Evolutionary conservation across 2,797 vertebrate species (phyloP), one percentile per base, ranked within the genome.

Genomic region (Bradypus variegatus): DNA sequence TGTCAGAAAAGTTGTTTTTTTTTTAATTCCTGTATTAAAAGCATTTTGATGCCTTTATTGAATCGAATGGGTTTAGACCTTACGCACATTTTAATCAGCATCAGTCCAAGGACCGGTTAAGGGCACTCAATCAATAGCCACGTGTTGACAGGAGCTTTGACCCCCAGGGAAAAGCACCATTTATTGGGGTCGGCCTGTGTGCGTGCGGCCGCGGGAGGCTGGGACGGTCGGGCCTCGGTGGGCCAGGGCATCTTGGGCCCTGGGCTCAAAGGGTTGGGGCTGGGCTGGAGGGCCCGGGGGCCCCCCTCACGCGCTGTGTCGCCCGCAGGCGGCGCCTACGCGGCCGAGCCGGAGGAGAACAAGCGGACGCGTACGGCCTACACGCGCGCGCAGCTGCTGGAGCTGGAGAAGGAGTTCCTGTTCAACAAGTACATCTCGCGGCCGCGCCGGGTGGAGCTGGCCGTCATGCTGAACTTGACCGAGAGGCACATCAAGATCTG

Each of bases 401-500:
- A 99, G 96, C 97, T 99, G 78, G 99, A 99, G 97, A 99, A 99
- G 96, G 99, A 99, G 95, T 99, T 99, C 94, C 98, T 99, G 5
- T 99, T 99, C 96, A 99, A 99, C 97, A 98, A 99, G 79, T 99
- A 99, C 97, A 99, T 99, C 97, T 99, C 99, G 8, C 97, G 99
- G 94, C 99, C 99, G 0, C 98, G 99, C 48, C 98, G 99, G 45
- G 99, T 99, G 87, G 99, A 99, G 97, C 97, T 99, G 95, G 99
- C 99, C 0, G 98, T 99, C 82, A 98, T 99, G 95, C 97, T 99
- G 88, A 98, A 98, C 97, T 98, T 99, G 96, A 99, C 99, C 45
- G 99, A 99, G 97, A 97, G 99, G 15, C 99, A 99, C 97, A 99
- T 99, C 96, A 99, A 99, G 97, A 99, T 99, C 97, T 99, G 99